phyloP scores from a whole-genome alignment of 1,140 invertebrate species.

The Zaprionus inermis region DNA sequence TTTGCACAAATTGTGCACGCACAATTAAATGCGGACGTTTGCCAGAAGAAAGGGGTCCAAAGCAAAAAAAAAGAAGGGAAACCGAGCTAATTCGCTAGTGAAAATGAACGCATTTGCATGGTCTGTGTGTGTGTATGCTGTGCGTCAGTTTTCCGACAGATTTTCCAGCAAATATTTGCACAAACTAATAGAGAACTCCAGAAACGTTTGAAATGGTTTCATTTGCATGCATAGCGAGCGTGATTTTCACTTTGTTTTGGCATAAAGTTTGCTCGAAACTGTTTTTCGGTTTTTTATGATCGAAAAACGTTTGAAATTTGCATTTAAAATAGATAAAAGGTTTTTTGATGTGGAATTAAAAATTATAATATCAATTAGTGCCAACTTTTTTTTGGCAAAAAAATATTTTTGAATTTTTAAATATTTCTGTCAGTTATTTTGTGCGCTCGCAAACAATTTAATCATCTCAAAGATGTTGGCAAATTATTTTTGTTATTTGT shows the following conservation, averaged over 20 bases:
- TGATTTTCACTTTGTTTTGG: slow-evolving; percentile 2
- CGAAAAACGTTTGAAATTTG: not conserved
- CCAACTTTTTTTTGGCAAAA: too few relatives aligned
- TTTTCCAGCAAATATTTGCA: slow-evolving; percentile 56
- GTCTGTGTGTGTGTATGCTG: not conserved
- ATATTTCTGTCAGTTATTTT: too few relatives aligned
- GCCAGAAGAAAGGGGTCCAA: slow-evolving; percentile 4
- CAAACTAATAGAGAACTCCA: slow-evolving; percentile 35
- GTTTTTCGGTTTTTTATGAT: not conserved
- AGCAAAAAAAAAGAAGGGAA: slow-evolving; percentile 11
- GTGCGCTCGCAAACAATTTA: too few relatives aligned
- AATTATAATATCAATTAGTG: too few relatives aligned
- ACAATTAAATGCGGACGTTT: slow-evolving; percentile 66
- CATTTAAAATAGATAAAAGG: too few relatives aligned
- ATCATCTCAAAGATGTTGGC: too few relatives aligned
- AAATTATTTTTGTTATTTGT: too few relatives aligned
- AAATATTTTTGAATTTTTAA: too few relatives aligned
- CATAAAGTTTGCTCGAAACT: not conserved
- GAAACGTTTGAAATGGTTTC: not conserved
- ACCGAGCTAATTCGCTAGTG: slow-evolving; percentile 39
- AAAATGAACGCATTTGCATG: slow-evolving; percentile 29
- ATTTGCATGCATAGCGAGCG: not conserved
- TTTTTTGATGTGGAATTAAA: too few relatives aligned
- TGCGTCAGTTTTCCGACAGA: slow-evolving; percentile 11
- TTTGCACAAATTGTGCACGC: slow-evolving; percentile 64